Evolutionary conservation across 2,888 invertebrate species (phyloP).

Genomic region (Drosophila demipolita): DNA sequence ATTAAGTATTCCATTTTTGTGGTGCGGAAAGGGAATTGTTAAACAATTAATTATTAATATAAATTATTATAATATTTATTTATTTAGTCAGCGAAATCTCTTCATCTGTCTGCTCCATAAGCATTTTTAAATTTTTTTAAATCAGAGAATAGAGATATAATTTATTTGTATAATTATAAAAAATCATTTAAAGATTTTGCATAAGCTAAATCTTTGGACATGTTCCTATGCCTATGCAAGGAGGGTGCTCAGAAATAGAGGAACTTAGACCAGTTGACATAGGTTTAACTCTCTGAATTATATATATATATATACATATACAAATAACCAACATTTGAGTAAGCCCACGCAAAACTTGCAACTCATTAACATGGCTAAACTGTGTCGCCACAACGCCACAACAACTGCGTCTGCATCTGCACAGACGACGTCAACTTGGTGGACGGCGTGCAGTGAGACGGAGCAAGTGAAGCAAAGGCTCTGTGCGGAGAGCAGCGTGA

Average conservation of each 20-base stretch:
- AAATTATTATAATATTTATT: not conserved
- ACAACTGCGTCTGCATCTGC: slow-evolving; percentile 9
- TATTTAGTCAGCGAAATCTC: not conserved
- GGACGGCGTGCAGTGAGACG: slow-evolving; percentile 26
- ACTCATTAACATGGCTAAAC: slow-evolving; percentile 63
- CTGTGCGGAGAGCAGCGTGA: slow-evolving; percentile 39
- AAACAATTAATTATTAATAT: not conserved
- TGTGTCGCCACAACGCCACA: slow-evolving; percentile 39
- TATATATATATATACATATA: not conserved
- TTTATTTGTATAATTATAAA: not conserved
- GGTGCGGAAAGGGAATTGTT: not conserved
- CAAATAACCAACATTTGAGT: not conserved
- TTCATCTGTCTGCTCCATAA: not conserved
- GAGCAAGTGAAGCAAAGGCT: slow-evolving; percentile 30
- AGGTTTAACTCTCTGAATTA: not conserved
- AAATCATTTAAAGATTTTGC: not conserved
- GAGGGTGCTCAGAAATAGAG: not conserved
- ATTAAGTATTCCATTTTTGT: not conserved
- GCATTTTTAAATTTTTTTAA: not conserved
- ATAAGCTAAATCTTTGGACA: not conserved
- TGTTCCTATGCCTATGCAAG: not conserved
- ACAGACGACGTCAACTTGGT: slow-evolving; percentile 12
- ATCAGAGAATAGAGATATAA: not conserved
- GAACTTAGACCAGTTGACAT: not conserved
- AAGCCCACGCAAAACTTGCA: slow-evolving; percentile 40